A percentile compares a stretch with the other conserved stretches of the same genome.
These are phyloP conservation scores for Sturnus vulgaris DNA, from an alignment of 2,113 vertebrate species.

Conservation along the genomic window DNA sequence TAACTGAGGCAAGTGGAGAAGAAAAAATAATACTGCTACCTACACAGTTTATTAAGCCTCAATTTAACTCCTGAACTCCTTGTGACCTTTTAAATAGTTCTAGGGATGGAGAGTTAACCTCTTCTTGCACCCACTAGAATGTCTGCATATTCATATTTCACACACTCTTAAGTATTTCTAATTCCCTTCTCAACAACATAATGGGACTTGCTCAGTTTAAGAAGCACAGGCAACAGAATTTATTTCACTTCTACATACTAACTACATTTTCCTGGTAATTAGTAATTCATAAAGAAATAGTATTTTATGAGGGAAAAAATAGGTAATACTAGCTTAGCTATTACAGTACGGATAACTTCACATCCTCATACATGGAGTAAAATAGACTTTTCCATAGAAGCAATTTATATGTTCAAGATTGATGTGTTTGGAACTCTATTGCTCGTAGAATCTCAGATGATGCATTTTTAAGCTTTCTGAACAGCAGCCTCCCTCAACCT, in stretches of 20 bases:
- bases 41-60: not conserved
- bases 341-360: not conserved
- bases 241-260: not conserved
- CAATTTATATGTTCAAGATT: not conserved
- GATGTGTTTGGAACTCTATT: not conserved
- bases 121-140: accelerated
- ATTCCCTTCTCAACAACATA: not conserved
- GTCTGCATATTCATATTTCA: not conserved
- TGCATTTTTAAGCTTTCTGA: not conserved
- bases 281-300: not conserved
- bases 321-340: not conserved
- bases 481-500: not conserved
- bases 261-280: not conserved
- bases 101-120: not conserved
- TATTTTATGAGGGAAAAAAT: not conserved
- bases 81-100: not conserved
- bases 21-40: not conserved
- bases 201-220: not conserved
- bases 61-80: not conserved
- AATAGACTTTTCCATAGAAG: not conserved
- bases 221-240: not conserved
- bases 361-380: not conserved
- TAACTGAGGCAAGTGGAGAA: not conserved
- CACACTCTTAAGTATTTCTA: not conserved
- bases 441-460: not conserved